Evolutionary conservation across 2,888 invertebrate genomes (phyloP), one percentile per base, ranked within the genome.

Genomic region (Tuberolachnus salignus): DNA sequence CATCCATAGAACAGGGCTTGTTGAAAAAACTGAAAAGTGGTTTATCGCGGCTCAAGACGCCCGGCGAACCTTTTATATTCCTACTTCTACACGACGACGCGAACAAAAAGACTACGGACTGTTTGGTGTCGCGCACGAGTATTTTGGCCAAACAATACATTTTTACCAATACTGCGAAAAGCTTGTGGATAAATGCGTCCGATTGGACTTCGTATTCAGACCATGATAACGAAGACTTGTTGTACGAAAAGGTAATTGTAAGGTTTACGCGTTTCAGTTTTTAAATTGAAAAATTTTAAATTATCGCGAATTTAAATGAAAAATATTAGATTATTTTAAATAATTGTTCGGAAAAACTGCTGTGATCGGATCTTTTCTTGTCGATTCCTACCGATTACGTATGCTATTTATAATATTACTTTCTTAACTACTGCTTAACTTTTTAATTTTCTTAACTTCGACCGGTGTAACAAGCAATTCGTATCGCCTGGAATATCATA

Each of bases 11-110:
- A 8, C 10, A 13, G 10, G 13, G 23, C 3, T 51, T 78, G 6
- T 14, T 57, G n/a, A 69, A 51, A 21, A 78, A 78, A 69, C 11
- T 78, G 1, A 23, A 8, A 8, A 11, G 57, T 23, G 69, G 19
- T 42, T 61, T 78, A 13, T 34, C 1, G 0, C 46, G 78, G 42
- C 69, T 78, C 8, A 49, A 23, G 21, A 23, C 14, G 3, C 78
- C 78, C 3, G 78, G 78, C 4, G 78, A 78, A 61, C 78, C 78
- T 9, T 61, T 78, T 61, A n/a, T 78, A 59, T 49, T 78, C 14
- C 9, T 78, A 19, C 59, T 78, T 42, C 26, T 78, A 13, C 59
- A 78, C 51, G 59, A 78, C 21, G 66, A 75, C 11, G n/a, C 34
- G 1, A 78, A 69, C 49, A 78, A 67, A 78, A 46, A 42, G 11